Base-by-base conservation (phyloP, 2,113 vertebrate species). In the Strix aluco region DNA sequence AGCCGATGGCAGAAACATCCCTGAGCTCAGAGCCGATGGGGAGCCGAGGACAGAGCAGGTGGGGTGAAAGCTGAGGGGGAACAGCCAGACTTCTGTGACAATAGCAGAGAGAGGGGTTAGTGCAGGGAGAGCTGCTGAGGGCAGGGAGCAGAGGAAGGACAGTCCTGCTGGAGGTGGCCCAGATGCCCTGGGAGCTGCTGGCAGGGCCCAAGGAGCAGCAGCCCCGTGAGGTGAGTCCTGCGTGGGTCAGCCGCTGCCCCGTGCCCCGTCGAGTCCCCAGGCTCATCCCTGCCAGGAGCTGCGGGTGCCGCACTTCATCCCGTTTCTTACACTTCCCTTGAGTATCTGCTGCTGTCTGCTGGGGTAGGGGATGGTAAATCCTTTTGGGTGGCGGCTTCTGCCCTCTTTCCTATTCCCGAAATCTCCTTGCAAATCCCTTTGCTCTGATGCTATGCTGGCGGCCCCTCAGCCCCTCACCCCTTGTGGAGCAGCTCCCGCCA, bases 401-500 rank as follows among this genome's bases (percentile, higher is more conserved):
- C 6, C 0, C 63, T 58, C 38, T 69, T 16, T 32, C 30, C 70
- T 46, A 16, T 66, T 62, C 55, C 47, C 6, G 0, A 73, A 66
- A 10, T 49, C 52, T 16, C 2, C 0, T 42, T 59, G 51, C 54
- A 23, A 44, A 15, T 32, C 7, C 6, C 30, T 30, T 14, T 65
- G 66, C 44, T 46, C 27, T 40, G 42, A 21, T 2, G 4, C 42
- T 13, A 2, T 0, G 5, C 44, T 57, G 1, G 2, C 40, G 13
- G 73, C 23, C 57, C 16, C 5, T 29, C 5, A 0, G 12, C 7
- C 17, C 34, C 13, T 20, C 0, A 4, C 46, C 54, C 1, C 1
- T 1, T 1, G 5, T 4, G 0, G 54, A 47, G 81, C 61, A 21
- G 78, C 47, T 81, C 13, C 22, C 2, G 0, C 1, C 5, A 0